Evolutionary conservation across 1,140 invertebrate genomes (phyloP).

Genomic region (Panagrolaimus sp.): DNA sequence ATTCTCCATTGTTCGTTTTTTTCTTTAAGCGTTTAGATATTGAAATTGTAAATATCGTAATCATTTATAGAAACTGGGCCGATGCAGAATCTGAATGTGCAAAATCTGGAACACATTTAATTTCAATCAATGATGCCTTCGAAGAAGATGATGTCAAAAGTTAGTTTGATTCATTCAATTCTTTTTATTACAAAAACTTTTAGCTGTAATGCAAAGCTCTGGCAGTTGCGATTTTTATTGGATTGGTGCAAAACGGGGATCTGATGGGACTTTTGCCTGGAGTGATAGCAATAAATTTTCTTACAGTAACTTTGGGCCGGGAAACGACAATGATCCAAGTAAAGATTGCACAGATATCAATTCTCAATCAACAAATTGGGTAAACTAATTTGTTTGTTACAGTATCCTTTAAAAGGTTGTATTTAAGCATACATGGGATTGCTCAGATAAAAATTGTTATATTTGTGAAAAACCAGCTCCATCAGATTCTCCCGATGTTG

Average conservation of each 20-base stretch:
- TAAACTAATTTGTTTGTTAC: too few relatives aligned
- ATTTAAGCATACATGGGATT: neutral
- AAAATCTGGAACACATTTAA: neutral
- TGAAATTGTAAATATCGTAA: too few relatives aligned
- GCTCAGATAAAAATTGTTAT: neutral
- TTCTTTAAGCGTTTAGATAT: too few relatives aligned
- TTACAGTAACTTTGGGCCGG: constrained; percentile 11
- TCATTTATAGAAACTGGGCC: neutral
- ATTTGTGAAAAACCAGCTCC: neutral
- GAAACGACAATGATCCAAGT: neutral
- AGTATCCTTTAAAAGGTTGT: too few relatives aligned
- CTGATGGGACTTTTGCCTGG: constrained; percentile 4
- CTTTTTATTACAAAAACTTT: neutral
- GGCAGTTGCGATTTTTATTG: constrained; percentile 7
- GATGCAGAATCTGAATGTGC: constrained; percentile 4
- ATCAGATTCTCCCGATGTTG: neutral
- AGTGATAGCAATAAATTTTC: constrained; percentile 13
- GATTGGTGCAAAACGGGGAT: neutral
- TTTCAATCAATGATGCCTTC: neutral
- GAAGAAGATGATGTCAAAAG: constrained; percentile 6
- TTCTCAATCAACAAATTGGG: neutral
- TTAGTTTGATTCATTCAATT: neutral
- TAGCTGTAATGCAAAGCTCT: neutral
- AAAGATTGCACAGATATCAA: constrained; percentile 2
- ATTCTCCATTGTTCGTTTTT: too few relatives aligned